Evolutionary conservation across 2,113 vertebrate genomes (phyloP).

Genomic region (Otis tarda): DNA sequence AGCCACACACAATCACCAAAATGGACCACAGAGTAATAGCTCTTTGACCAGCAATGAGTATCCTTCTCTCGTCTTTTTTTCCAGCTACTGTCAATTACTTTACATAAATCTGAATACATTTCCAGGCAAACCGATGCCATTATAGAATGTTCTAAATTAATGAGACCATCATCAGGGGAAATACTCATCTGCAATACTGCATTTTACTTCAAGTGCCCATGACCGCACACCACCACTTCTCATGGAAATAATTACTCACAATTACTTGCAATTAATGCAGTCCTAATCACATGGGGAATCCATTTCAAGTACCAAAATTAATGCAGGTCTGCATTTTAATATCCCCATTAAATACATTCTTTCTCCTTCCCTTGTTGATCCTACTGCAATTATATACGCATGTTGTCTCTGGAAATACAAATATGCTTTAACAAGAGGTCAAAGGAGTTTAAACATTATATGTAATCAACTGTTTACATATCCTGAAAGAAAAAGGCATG

Average conservation of each 20-base stretch:
- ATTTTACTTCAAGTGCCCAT: not conserved
- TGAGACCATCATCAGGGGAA: conserved; percentile 13
- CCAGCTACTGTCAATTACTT: not conserved
- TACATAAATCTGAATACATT: conserved; percentile 14
- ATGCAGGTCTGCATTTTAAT: not conserved
- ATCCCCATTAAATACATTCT: not conserved
- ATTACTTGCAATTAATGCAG: conserved; percentile 10
- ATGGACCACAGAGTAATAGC: conserved; percentile 2
- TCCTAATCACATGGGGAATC: not conserved
- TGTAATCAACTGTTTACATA: not conserved
- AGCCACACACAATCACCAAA: conserved; percentile 4
- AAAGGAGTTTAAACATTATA: not conserved
- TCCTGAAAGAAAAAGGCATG: not conserved
- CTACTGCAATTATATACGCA: not conserved
- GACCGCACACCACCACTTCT: conserved; percentile 13
- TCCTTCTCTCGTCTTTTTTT: not conserved
- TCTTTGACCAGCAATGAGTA: not conserved
- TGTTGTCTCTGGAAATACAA: not conserved
- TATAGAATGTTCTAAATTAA: conserved; percentile 9
- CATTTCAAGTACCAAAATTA: not conserved
- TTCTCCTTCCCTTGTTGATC: not conserved
- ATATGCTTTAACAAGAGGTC: not conserved
- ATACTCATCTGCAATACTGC: not conserved
- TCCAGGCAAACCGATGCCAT: not conserved
- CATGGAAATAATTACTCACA: not conserved